Evolutionary conservation across 2,797 vertebrate species (phyloP).

Genomic region (Hirundo rustica): DNA sequence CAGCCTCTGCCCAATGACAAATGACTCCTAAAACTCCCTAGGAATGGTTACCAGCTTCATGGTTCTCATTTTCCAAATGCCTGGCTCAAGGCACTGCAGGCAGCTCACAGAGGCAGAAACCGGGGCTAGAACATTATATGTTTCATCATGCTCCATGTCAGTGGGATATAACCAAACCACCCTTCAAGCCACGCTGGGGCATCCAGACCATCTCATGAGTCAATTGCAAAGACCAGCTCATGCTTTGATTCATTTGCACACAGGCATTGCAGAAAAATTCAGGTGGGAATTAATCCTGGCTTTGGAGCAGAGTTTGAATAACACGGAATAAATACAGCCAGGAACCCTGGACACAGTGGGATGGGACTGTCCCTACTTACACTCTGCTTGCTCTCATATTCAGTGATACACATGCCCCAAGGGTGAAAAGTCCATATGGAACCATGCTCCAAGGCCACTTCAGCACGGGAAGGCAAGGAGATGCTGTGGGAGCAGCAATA

Average conservation of each 20-base stretch:
- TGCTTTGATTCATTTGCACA: not conserved
- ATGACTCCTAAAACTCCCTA: not conserved
- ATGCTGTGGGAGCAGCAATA: not conserved
- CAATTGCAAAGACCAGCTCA: not conserved
- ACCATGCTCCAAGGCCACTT: rapidly evolving
- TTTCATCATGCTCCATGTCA: rapidly evolving
- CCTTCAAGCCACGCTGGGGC: not conserved
- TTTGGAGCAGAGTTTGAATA: not conserved
- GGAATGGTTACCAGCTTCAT: not conserved
- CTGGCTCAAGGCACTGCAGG: not conserved
- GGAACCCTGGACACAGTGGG: not conserved
- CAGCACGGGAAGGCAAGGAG: rapidly evolving
- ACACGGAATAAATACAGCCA: not conserved
- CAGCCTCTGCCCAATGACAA: not conserved
- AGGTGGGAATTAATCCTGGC: not conserved
- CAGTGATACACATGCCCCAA: not conserved
- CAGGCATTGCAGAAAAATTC: not conserved
- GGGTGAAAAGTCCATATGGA: not conserved
- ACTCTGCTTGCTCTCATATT: not conserved
- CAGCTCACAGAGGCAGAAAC: not conserved
- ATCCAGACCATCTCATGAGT: not conserved
- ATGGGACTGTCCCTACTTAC: not conserved
- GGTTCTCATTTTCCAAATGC: not conserved
- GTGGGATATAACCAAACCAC: not conserved
- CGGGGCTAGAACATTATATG: rapidly evolving